Evolutionary conservation across 1,140 invertebrate species (phyloP), one percentile per base, ranked within the genome.

Genomic region (Rhagoletis zephyria): DNA sequence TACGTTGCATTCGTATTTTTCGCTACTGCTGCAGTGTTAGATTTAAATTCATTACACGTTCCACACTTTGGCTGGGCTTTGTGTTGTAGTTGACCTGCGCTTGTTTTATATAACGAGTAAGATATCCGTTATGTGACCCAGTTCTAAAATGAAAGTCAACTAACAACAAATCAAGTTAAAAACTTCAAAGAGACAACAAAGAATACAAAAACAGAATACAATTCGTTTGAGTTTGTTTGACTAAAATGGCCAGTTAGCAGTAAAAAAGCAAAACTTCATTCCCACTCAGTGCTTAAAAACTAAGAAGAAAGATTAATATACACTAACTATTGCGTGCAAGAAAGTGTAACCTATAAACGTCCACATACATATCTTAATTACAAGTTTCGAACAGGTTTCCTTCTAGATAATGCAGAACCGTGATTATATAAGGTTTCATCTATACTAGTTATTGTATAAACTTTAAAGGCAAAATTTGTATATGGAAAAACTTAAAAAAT

Each of bases 71-170:
- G 64, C 30, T 12, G 64, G 40, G 64, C 14, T 81, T 42, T 16
- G 48, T 81, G 51, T 12, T 81, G 30, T 85, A 40, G 2, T 61
- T 63, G 14, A 85, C 10, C 60, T 85, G 4, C 2, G 40, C 48
- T 85, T 61, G 56, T 0, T 81, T 81, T 45, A 87, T 60, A 74
- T 61, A 42, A 70, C 51, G 56, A 74, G 60, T 56, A 81, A 63
- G 19, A 45, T 51, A 85, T 19, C 87, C 87, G 87, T 87, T 87
- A 87, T 87, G n/a, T 85, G 87, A 63, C 87, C 87, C 74, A 87
- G 85, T 87, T 87, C 87, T 87, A 85, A 63, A 85, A 64, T 87
- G 59, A 87, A 87, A 87, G 60, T 56, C 59, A 85, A 77, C 74
- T 51, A 87, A 85, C 70, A 74, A 45, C 86, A 59, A 74, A 87